phyloP scores from a whole-genome alignment of 2,797 vertebrate species.

The Esox lucius region DNA sequence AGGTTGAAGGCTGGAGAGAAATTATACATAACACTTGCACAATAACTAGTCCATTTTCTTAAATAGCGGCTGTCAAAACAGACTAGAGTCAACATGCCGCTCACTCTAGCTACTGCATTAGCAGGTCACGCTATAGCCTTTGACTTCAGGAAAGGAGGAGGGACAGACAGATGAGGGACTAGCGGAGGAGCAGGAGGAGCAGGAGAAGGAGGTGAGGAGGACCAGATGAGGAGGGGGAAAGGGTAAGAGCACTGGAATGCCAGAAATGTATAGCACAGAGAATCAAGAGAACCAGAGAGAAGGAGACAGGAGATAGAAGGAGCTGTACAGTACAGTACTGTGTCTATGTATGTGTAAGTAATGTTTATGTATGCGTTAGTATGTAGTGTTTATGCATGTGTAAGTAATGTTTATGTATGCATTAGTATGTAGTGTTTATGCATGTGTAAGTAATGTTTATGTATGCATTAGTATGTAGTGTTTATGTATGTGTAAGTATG shows the following conservation, averaged over 20 bases:
- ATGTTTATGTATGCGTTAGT: no score
- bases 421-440: no score
- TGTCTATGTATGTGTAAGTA: no score
- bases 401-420: no score
- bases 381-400: no score
- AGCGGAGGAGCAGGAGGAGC: not conserved
- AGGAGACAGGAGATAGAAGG: not conserved
- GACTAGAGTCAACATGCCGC: conserved; percentile 56
- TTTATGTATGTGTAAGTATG: no score
- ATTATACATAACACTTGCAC: conserved; percentile 53
- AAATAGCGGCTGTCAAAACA: conserved; percentile 72
- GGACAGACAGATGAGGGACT: not conserved
- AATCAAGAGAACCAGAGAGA: no score
- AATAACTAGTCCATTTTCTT: conserved; percentile 66
- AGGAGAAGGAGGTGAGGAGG: not conserved
- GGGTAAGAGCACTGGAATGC: not conserved
- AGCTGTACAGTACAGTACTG: no score
- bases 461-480: no score
- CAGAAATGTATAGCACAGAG: not conserved
- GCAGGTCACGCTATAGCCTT: conserved; percentile 46
- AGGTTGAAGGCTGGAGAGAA: conserved; percentile 34
- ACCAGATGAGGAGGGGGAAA: not conserved
- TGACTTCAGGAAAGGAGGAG: not conserved
- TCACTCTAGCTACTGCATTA: conserved; percentile 49
- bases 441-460: no score